Evolutionary conservation across 2,113 vertebrate species (phyloP).

Genomic region (Cranoglanis bouderius): DNA sequence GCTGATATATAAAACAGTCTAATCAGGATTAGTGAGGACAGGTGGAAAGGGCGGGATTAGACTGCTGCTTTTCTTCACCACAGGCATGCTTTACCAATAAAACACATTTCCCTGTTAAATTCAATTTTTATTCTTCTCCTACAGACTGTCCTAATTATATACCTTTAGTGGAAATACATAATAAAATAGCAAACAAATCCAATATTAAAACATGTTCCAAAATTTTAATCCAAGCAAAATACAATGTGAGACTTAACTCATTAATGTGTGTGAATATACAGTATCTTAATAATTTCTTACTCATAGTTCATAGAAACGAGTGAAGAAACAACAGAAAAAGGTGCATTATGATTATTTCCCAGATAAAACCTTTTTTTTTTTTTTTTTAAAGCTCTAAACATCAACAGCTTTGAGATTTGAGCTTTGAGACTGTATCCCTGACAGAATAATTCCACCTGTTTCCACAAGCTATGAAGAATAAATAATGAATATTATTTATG

Average conservation of each 20-base stretch:
- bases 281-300: neutral
- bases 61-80: constrained; percentile 19
- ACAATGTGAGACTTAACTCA: neutral
- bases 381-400: too few species aligned
- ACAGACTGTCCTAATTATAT: neutral
- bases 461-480: neutral
- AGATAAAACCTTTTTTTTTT: too few species aligned
- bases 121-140: neutral
- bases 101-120: constrained; percentile 19
- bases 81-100: constrained; percentile 18
- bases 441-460: neutral
- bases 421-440: neutral
- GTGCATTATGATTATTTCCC: neutral
- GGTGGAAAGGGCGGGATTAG: constrained; percentile 50
- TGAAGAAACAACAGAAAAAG: neutral
- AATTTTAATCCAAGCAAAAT: neutral
- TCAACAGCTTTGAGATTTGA: neutral
- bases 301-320: neutral
- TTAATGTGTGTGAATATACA: neutral
- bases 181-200: neutral
- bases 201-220: neutral
- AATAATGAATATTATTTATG: neutral
- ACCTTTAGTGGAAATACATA: neutral
- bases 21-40: constrained; percentile 55
- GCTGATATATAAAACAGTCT: constrained; percentile 46